A percentile compares a stretch with the other conserved stretches of the same genome.
These are phyloP conservation scores for Melozone crissalis DNA, from an alignment of 2,113 vertebrate genomes.

Conservation along the genomic window DNA sequence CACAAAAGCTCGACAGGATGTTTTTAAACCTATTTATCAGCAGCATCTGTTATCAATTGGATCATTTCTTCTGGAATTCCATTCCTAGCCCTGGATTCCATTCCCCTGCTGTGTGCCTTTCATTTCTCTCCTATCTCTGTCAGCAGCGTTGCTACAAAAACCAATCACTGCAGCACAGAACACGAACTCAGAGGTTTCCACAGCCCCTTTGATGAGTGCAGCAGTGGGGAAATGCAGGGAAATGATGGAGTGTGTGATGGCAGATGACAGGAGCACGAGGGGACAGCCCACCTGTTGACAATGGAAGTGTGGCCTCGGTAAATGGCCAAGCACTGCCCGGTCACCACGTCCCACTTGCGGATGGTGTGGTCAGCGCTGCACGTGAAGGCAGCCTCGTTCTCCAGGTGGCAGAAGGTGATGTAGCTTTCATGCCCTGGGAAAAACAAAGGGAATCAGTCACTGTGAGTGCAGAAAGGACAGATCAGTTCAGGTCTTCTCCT, in stretches of 20 bases:
- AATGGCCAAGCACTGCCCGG: conserved; percentile 76
- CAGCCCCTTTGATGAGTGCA: background rate
- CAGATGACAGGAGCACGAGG: background rate
- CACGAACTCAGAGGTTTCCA: background rate
- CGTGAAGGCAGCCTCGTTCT: conserved; percentile 80
- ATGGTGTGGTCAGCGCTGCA: conserved; percentile 80
- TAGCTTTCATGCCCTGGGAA: conserved; percentile 79
- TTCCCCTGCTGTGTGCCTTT: conserved; percentile 11
- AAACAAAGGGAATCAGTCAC: background rate
- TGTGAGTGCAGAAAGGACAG: background rate
- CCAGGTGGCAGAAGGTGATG: conserved; percentile 82
- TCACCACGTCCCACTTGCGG: conserved; percentile 79
- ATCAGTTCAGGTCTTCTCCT: background rate
- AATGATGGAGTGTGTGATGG: background rate
- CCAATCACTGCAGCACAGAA: background rate
- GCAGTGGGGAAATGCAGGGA: background rate
- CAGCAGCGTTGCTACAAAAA: conserved; percentile 18
- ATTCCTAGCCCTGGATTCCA: conserved; percentile 10
- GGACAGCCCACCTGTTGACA: conserved; percentile 76
- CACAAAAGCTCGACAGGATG: conserved; percentile 6
- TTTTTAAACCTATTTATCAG: conserved; percentile 55
- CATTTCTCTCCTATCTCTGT: conserved; percentile 13
- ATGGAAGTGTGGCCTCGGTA: conserved; percentile 82
- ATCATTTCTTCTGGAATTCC: conserved; percentile 41
- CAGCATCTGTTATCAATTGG: conserved; percentile 38